Conservation (phyloP, 2,113 vertebrate species). For the Callipepla californica region DNA sequence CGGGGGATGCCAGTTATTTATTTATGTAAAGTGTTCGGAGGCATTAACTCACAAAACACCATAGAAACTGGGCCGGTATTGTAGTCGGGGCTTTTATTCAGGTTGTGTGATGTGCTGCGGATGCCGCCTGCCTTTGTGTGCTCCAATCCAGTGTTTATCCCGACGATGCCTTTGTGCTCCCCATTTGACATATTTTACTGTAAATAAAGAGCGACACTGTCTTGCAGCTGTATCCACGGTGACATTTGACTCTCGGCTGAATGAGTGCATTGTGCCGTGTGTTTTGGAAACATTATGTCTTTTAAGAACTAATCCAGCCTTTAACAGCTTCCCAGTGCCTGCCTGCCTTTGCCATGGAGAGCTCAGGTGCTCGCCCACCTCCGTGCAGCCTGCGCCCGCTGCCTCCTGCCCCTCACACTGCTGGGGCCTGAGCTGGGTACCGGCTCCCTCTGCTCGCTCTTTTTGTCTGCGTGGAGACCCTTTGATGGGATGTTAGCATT, state of each 20-base stretch:
- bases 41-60: conserved; percentile 19
- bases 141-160: conserved; percentile 48
- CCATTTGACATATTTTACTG: conserved; percentile 63
- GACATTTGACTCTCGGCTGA: conserved; percentile 68
- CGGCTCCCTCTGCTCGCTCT: neutral
- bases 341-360: conserved; percentile 9
- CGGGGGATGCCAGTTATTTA: conserved; percentile 36
- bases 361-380: neutral
- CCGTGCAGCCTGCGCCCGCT: neutral
- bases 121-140: conserved; percentile 60
- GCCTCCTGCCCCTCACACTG: neutral
- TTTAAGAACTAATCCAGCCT: conserved; percentile 48
- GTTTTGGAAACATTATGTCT: conserved; percentile 50
- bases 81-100: conserved; percentile 36
- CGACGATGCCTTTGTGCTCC: conserved; percentile 42
- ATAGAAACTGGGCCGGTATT: conserved; percentile 54
- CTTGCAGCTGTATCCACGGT: conserved; percentile 61
- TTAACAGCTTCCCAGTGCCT: conserved; percentile 23
- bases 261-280: conserved; percentile 27
- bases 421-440: neutral
- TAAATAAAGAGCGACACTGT: conserved; percentile 61
- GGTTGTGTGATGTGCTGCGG: conserved; percentile 37
- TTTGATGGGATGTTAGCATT: neutral
- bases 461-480: neutral
- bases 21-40: conserved; percentile 31